Evolutionary conservation across 2,113 vertebrate species (phyloP), one percentile per base, ranked within the genome.

Genomic region (Forbesichthys papilliferus): DNA sequence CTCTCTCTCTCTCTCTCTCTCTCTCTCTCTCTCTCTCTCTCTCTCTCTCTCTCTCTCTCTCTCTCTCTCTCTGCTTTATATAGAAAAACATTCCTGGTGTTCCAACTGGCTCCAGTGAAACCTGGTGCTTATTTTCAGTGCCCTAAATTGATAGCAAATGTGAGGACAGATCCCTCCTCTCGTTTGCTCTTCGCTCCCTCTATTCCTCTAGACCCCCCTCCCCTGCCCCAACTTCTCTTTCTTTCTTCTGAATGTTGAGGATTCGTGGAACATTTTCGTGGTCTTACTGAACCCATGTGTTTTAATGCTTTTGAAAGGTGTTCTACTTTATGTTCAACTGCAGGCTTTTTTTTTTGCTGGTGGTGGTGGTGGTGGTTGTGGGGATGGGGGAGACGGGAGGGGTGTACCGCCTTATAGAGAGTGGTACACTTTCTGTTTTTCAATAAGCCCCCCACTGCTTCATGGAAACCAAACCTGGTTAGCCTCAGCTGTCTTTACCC

Each of bases 91-190:
- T 92, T 92, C 89, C 90, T 92, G 86, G 83, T 90, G 83, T 89
- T 88, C 87, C 76, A 64, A 86, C 83, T 83, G 74, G 84, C 86
- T 89, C 85, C 84, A 84, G 80, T 88, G 83, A 90, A 89, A 92
- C 85, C 89, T 89, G 87, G 83, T 90, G 92, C 91, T 92, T 92
- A 89, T 91, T 91, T 92, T 93, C 90, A 91, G 88, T 78, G 76
- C 84, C 77, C 89, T 89, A 92, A 93, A 93, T 93, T 91, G 90
- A 93, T 90, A 92, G 90, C 92, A 92, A 93, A 93, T 93, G 92
- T 92, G 90, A 89, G 84, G 87, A 91, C 78, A 79, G 88, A 89
- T 91, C 86, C 79, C 84, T 80, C 82, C 86, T 85, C 86, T 81
- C 72, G 48, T 58, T 80, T 82, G 18, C 74, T 73, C 82, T 61